These are phyloP conservation scores for Cantharis rufa DNA, from an alignment of 2,888 invertebrate species.

Conservation along the genomic window DNA sequence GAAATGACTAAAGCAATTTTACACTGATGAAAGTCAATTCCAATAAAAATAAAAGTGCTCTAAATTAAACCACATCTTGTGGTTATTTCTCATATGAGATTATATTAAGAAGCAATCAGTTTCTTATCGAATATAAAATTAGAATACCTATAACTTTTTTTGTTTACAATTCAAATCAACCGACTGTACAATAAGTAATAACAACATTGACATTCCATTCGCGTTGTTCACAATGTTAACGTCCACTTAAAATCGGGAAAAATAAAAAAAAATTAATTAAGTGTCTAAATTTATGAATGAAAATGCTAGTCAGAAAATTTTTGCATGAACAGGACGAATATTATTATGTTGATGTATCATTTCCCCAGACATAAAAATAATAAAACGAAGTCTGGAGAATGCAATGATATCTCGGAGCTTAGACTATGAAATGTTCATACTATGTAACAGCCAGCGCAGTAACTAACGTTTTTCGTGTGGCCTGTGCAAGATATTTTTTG, in stretches of 20 bases:
- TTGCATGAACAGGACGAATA: not conserved
- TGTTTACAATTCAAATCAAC: not conserved
- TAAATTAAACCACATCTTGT: not conserved
- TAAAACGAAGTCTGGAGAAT: too few relatives aligned
- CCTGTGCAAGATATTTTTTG: too few relatives aligned
- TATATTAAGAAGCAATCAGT: not conserved
- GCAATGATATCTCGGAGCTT: too few relatives aligned
- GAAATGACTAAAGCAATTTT: not conserved
- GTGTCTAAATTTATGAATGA: not conserved
- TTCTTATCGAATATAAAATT: not conserved
- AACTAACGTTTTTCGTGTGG: too few relatives aligned
- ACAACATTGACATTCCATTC: not conserved
- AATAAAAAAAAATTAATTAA: not conserved
- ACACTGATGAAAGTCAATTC: not conserved
- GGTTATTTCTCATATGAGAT: not conserved
- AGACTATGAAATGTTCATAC: too few relatives aligned
- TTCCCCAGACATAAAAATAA: not conserved
- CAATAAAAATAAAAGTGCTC: not conserved
- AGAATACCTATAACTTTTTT: not conserved
- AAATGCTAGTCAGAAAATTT: not conserved
- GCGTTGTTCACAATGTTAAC: not conserved
- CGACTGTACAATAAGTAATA: not conserved
- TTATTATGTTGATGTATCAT: not conserved
- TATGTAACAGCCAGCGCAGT: not conserved
- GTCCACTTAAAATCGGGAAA: not conserved